Conservation (phyloP, 1,140 invertebrate species). For the Lethocerus indicus region DNA sequence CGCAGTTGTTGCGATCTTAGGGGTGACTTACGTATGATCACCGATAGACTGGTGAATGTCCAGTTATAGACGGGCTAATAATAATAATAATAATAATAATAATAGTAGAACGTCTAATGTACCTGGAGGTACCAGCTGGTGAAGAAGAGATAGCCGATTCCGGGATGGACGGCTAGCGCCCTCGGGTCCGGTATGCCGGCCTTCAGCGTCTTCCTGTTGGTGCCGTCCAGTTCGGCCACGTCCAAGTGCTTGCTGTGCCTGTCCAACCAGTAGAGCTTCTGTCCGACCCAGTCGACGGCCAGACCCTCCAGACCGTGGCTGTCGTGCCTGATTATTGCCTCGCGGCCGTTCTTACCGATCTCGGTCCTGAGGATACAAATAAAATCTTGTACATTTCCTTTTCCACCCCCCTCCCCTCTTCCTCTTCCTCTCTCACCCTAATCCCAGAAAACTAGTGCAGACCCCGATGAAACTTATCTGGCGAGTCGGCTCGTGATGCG, state of each 20-base stretch:
- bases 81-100: too few relatives aligned
- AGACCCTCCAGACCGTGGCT: conserved; percentile 92
- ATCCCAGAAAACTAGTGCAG: too few relatives aligned
- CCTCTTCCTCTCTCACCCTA: too few relatives aligned
- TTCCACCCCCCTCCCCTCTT: too few relatives aligned
- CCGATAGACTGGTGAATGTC: too few relatives aligned
- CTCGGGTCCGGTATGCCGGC: conserved; percentile 80
- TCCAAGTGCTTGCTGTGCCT: conserved; percentile 86
- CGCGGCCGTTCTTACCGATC: conserved; percentile 32
- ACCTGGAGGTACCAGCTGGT: conserved; percentile 83
- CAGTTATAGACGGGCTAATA: too few relatives aligned
- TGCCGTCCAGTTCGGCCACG: conserved; percentile 84
- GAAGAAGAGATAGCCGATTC: conserved; percentile 86
- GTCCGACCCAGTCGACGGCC: conserved; percentile 88
- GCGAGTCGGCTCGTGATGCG: background rate
- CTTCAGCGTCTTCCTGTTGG: conserved; percentile 71
- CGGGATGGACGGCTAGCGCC: conserved; percentile 87
- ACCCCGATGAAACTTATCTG: background rate
- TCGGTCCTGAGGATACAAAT: conserved; percentile 14
- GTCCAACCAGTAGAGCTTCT: conserved; percentile 97
- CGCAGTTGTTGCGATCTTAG: too few relatives aligned
- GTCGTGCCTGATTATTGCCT: conserved; percentile 81
- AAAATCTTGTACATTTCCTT: background rate
- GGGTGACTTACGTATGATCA: too few relatives aligned
- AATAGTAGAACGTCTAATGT: too few relatives aligned